A percentile compares a stretch with the other conserved stretches of the same genome.
Conservation (phyloP, 1,140 invertebrate genomes). For the Drosophila rhopaloa region DNA sequence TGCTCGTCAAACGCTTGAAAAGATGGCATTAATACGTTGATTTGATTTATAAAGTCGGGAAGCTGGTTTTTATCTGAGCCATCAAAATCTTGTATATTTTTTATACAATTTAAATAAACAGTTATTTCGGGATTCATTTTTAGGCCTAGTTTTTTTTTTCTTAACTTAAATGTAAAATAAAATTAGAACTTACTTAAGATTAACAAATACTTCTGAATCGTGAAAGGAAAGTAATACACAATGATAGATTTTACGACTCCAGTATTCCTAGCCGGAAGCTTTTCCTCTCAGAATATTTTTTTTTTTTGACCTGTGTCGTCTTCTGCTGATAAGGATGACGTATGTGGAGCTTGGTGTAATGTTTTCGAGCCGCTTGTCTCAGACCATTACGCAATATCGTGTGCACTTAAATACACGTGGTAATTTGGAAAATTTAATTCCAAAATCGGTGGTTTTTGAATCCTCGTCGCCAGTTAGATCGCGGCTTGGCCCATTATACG, state of each 20-base stretch:
- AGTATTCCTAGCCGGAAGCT: no score
- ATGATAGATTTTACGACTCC: no score
- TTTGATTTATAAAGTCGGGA: constrained; percentile 6
- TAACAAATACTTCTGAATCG: no score
- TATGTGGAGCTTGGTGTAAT: not conserved
- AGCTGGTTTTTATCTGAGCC: constrained; percentile 9
- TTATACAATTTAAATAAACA: not conserved
- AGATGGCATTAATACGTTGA: not conserved
- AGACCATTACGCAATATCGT: constrained; percentile 2
- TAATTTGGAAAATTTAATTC: constrained; percentile 1
- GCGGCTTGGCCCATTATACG: not conserved
- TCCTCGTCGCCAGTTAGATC: not conserved
- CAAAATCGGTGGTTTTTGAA: not conserved
- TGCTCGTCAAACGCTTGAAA: not conserved
- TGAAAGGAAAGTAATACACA: no score
- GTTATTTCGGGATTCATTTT: no score
- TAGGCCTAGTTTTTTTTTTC: no score
- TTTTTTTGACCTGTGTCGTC: no score
- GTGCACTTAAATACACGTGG: constrained; percentile 1
- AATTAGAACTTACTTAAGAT: no score
- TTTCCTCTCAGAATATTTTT: no score
- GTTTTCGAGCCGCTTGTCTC: not conserved
- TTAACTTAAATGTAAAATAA: no score
- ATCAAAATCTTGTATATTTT: constrained; percentile 10
- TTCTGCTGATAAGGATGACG: not conserved